Percentiles rank a stretch among this genome's conserved stretches.
phyloP scores from a whole-genome alignment of 2,888 invertebrate species.

The Cybosia mesomella region DNA sequence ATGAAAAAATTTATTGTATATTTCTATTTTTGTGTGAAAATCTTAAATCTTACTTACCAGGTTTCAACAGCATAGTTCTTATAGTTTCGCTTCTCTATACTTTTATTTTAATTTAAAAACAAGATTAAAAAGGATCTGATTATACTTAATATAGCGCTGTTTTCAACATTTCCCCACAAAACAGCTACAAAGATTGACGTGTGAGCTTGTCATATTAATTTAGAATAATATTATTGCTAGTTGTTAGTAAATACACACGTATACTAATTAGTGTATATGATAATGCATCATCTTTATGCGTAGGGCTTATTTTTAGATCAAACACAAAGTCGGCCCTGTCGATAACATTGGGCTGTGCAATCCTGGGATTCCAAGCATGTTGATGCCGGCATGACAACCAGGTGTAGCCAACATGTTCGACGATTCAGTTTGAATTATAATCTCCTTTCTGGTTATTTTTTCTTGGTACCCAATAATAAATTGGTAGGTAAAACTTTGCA shows the following conservation, averaged over 20 bases:
- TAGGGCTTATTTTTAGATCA: conserved; percentile 54
- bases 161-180: conserved; percentile 8
- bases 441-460: background rate
- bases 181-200: conserved; percentile 26
- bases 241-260: conserved; percentile 30
- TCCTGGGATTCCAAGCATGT: conserved; percentile 66
- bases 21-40: too few relatives aligned
- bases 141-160: background rate
- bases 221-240: conserved; percentile 21
- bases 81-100: too few relatives aligned
- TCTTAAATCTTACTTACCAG: too few relatives aligned
- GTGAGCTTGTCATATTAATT: conserved; percentile 7
- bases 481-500: too few relatives aligned
- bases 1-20: too few relatives aligned
- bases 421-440: background rate
- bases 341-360: conserved; percentile 69
- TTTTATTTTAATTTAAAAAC: too few relatives aligned
- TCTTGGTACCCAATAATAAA: background rate
- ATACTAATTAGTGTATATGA: conserved; percentile 25
- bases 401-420: conserved; percentile 60
- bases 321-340: conserved; percentile 65
- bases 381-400: conserved; percentile 48
- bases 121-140: too few relatives aligned
- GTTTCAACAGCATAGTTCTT: too few relatives aligned
- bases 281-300: conserved; percentile 27